Percentiles rank a stretch among this genome's conserved stretches.
Evolutionary conservation across 2,113 vertebrate species (phyloP).

Genomic region (Taurulus bubalis): DNA sequence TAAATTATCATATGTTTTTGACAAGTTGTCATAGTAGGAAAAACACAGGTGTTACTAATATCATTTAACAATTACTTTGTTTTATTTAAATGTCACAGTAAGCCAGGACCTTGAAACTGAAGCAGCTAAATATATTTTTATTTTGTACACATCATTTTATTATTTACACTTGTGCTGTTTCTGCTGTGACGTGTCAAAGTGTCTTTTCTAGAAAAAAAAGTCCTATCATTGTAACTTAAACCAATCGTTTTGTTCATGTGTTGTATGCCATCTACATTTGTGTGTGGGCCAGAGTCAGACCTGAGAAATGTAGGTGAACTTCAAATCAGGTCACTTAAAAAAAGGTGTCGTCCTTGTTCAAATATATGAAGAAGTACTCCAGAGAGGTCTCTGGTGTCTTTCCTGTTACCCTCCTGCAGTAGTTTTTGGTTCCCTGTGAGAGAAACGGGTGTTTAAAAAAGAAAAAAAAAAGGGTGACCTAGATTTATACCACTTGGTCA

Average conservation of each 20-base stretch:
- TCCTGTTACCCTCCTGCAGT: conserved; percentile 45
- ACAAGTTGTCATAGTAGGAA: neutral
- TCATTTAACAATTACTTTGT: neutral
- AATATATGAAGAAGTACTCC: conserved; percentile 53
- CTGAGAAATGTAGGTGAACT: conserved; percentile 35
- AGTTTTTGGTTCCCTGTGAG: conserved; percentile 60
- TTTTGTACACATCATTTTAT: neutral
- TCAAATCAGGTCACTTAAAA: conserved; percentile 74
- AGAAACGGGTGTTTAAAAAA: conserved; percentile 46
- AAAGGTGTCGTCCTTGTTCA: conserved; percentile 65
- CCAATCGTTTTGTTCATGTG: neutral
- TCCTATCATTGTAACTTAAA: neutral
- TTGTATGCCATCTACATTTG: neutral
- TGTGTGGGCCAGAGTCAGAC: conserved; percentile 21
- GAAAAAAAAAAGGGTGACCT: conserved; percentile 71
- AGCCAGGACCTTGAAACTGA: neutral
- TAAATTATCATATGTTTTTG: neutral
- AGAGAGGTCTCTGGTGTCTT: conserved; percentile 60
- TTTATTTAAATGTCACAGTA: too few relatives aligned
- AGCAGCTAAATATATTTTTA: neutral
- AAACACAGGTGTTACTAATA: neutral
- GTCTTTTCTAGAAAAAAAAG: neutral
- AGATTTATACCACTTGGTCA: conserved; percentile 61
- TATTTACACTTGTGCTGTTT: neutral
- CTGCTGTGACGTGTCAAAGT: neutral